Evolutionary conservation across 1,140 invertebrate genomes (phyloP), one percentile per base, ranked within the genome.

Genomic region (Lasioglossum albipes): DNA sequence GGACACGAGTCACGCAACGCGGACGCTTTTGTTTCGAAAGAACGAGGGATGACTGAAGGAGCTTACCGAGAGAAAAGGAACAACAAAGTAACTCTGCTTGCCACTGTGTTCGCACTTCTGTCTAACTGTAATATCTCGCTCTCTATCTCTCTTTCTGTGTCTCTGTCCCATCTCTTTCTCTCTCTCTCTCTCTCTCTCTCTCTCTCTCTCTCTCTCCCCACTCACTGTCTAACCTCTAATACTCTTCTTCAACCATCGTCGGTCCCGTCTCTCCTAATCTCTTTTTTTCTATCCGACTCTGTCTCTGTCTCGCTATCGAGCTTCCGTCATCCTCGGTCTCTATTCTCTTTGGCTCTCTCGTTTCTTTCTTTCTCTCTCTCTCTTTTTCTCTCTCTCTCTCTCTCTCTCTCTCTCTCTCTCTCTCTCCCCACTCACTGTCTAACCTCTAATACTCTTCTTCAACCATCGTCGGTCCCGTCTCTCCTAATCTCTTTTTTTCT

Each of bases 11-110:
- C 86, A 87, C 82, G 82, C 85, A 87, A 87, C 82, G 85, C 86
- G 85, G 74, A 86, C 84, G 86, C 84, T 81, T 49, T 49, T 83
- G 18, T 36, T 68, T 73, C 57, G 82, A 78, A 75, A 83, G 86
- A 87, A 83, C 85, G 80, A 85, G 79, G 80, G 82, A 84, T 82
- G 84, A 88, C 85, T 81, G 85, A 91, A 89, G 84, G 79, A 89
- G 88, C 89, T 90, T 90, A 90, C 80, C 73, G 77, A 74, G 85
- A 74, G 85, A 85, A 83, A 85, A 75, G 70, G 82, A 87, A 79
- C 82, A 84, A 86, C 82, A 81, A 82, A 89, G 84, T 90, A 90
- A 90, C 91, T 88, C 66, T 79, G 92, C 91, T 92, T 92, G 89
- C 87, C 86, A 89, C 88, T 91, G 75, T 88, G 89, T 90, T 89